phyloP scores from a whole-genome alignment of 2,888 invertebrate species.

The Horisme vitalbata region DNA sequence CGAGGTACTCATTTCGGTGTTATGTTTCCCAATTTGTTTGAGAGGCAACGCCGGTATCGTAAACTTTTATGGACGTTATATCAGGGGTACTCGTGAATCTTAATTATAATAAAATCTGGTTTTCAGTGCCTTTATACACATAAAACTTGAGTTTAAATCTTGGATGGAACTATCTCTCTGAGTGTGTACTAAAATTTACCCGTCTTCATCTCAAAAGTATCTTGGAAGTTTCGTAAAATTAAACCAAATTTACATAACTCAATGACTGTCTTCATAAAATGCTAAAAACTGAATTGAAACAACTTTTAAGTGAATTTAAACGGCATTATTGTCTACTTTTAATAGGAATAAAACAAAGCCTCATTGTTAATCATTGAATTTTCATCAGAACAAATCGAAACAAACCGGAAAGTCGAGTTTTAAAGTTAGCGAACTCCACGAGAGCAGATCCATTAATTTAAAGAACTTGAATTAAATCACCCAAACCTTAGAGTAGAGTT shows the following conservation, averaged over 20 bases:
- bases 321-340: constrained; percentile 22
- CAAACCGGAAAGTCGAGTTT: constrained; percentile 70
- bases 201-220: constrained; percentile 24
- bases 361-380: constrained; percentile 66
- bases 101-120: constrained; percentile 42
- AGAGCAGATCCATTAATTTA: constrained; percentile 70
- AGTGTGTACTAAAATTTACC: constrained; percentile 33
- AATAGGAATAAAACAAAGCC: constrained; percentile 23
- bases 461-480: constrained; percentile 73
- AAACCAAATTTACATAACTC: constrained; percentile 12
- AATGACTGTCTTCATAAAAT: constrained; percentile 13
- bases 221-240: constrained; percentile 29
- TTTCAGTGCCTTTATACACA: constrained; percentile 38
- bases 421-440: constrained; percentile 56
- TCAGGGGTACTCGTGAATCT: constrained; percentile 41
- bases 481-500: constrained; percentile 56
- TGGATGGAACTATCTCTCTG: constrained; percentile 33
- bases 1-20: constrained; percentile 34
- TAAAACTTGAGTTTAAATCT: constrained; percentile 40
- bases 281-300: constrained; percentile 8
- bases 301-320: no score
- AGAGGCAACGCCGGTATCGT: constrained; percentile 36
- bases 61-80: constrained; percentile 41
- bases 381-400: constrained; percentile 74
- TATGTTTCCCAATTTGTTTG: constrained; percentile 39